Base-by-base conservation (phyloP, 1,140 invertebrate genomes). In the Eumeta japonica region DNA sequence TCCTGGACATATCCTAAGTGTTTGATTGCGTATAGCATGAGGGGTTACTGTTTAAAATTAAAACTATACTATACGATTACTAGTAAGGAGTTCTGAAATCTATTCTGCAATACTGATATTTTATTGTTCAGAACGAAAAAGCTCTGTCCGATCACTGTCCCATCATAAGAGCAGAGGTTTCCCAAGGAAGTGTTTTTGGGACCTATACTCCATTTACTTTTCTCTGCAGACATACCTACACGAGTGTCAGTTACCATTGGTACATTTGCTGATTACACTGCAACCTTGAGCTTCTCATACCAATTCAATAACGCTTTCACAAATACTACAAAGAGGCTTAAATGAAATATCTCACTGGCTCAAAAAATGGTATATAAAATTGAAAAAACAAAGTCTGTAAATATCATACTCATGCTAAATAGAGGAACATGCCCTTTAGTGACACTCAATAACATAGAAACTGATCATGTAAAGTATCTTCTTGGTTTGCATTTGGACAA, bases 291-390 rank as follows among this genome's bases (percentile, higher is more conserved):
- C 4, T 5, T 4, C 3, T 7, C 10, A 16, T 16, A 14, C 17
- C 31, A 13, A 16, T 4, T n/a, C n/a, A n/a, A n/a, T n/a, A n/a
- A n/a, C n/a, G n/a, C n/a, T n/a, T n/a, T n/a, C n/a, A n/a, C n/a
- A n/a, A 15, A 33, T 5, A 3, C 31, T 33, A 7, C 31, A 33
- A 16, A 13, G 13, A 3, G 12, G 15, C 15, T 16, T 33, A 14
- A 16, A 33, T 33, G 11, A 13, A 3, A 33, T 33, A 5, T 13
- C 9, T 13, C 3, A 13, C 5, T 33, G 31, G 31, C 15, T 33
- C 4, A 33, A 33, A 16, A 33, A 33, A 16, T 33, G 31, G 31
- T 16, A 16, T 16, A 33, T 33, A 15, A 33, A 33, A 16, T 13
- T 16, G 7, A 33, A 16, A 10, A 7, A 7, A n/a, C n/a, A 13